Conservation (phyloP, 92 coral and sea anemone genomes). For the Phenganax subtilis region DNA sequence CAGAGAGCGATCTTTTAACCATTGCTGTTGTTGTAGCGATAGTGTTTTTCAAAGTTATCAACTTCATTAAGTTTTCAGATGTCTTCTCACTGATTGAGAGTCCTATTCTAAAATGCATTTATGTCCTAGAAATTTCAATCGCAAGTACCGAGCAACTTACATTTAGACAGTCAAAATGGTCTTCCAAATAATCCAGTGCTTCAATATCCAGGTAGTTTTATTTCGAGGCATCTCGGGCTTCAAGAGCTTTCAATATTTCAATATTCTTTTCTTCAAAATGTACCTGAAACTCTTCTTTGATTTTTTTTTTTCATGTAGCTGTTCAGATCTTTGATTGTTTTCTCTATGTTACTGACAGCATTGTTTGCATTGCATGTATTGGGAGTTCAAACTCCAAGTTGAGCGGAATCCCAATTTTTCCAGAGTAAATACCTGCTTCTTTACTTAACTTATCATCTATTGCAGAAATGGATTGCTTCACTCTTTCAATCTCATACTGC, state of each 20-base stretch:
- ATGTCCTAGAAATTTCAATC: too few relatives aligned
- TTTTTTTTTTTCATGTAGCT: neutral
- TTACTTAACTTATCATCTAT: constrained; percentile 31
- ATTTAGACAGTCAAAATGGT: constrained; percentile 3
- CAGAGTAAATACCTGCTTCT: constrained; percentile 16
- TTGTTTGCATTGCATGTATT: constrained; percentile 2
- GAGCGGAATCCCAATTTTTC: constrained; percentile 10
- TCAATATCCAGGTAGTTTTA: constrained; percentile 7
- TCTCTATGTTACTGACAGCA: constrained; percentile 3
- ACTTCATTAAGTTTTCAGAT: constrained; percentile 6
- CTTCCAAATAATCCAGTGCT: neutral
- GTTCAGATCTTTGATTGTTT: neutral
- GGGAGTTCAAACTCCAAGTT: constrained; percentile 22
- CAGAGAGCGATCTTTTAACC: neutral
- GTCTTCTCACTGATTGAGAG: neutral
- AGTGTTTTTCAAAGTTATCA: neutral
- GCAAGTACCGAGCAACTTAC: neutral
- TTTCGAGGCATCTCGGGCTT: neutral
- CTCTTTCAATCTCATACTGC: constrained; percentile 16
- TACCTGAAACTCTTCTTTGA: neutral
- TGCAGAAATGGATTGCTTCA: constrained; percentile 10
- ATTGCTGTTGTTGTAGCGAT: neutral
- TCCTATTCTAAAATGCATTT: neutral
- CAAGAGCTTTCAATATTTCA: neutral
- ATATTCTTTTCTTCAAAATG: neutral